Evolutionary conservation across 2,113 vertebrate species (phyloP).

Genomic region (Tylochromis polylepis): DNA sequence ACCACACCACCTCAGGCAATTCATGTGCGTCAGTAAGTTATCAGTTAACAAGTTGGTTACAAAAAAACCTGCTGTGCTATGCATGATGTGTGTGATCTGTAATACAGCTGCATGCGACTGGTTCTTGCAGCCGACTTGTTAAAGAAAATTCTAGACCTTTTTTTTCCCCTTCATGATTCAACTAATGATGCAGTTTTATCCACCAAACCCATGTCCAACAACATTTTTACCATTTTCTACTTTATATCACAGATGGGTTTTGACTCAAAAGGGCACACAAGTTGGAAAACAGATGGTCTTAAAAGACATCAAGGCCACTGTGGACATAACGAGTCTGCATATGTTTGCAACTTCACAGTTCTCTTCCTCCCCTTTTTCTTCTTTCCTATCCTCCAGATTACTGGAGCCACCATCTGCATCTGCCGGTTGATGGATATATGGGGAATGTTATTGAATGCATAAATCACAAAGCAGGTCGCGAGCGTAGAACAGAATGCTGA

Average conservation of each 20-base stretch:
- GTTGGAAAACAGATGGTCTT: slow-evolving; percentile 67
- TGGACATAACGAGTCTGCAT: slow-evolving; percentile 60
- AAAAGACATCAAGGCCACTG: slow-evolving; percentile 58
- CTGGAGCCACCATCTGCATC: slow-evolving; percentile 57
- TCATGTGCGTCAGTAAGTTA: not conserved
- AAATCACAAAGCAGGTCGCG: slow-evolving; percentile 33
- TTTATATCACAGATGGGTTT: slow-evolving; percentile 46
- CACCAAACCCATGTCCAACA: not conserved
- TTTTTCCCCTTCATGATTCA: not conserved
- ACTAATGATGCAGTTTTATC: not conserved
- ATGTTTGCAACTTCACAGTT: slow-evolving; percentile 47
- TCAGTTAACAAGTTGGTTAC: not conserved
- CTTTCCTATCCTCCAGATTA: slow-evolving; percentile 36
- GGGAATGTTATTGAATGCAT: slow-evolving; percentile 24
- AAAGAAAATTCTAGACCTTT: not conserved
- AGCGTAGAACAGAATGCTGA: slow-evolving; percentile 10
- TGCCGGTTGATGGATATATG: slow-evolving; percentile 40
- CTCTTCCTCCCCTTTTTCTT: not conserved
- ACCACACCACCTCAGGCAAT: not conserved
- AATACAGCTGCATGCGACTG: not conserved
- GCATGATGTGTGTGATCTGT: not conserved
- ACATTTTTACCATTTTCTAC: slow-evolving; percentile 10
- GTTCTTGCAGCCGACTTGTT: not conserved
- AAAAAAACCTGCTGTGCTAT: not conserved
- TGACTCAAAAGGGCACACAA: slow-evolving; percentile 33